Evolutionary conservation across 2,888 invertebrate genomes (phyloP).

Genomic region (Oscheius onirici): DNA sequence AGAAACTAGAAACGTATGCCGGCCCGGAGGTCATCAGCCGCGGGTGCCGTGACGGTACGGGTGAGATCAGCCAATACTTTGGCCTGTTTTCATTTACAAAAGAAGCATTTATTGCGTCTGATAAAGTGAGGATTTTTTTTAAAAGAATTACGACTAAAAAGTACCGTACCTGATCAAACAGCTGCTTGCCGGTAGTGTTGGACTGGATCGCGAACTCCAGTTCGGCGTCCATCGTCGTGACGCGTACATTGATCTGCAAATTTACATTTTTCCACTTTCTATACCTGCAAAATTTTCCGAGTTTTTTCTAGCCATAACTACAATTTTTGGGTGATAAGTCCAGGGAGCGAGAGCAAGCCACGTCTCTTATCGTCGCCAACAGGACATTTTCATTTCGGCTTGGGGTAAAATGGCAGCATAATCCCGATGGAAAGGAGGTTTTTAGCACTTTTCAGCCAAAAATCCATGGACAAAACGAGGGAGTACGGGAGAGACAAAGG

Average conservation of each 20-base stretch:
- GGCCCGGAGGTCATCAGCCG: too few species aligned
- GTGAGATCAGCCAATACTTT: too few species aligned
- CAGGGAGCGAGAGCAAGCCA: constrained; percentile 9
- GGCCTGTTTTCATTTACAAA: too few species aligned
- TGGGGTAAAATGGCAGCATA: neutral
- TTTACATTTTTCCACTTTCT: neutral
- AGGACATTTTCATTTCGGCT: neutral
- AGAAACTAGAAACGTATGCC: too few species aligned
- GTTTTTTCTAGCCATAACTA: too few species aligned
- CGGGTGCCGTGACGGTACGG: too few species aligned
- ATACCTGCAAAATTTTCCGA: too few species aligned
- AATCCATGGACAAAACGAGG: neutral
- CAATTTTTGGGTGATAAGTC: too few species aligned
- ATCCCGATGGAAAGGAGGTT: too few species aligned
- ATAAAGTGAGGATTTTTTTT: too few species aligned
- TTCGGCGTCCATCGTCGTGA: constrained; percentile 99
- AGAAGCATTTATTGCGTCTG: too few species aligned
- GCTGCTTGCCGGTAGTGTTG: constrained; percentile 98
- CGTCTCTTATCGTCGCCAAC: constrained; percentile 13
- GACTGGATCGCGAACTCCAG: constrained; percentile 99
- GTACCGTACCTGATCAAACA: constrained; percentile 87
- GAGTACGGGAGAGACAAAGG: neutral
- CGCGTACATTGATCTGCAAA: constrained; percentile 91
- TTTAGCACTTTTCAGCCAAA: neutral
- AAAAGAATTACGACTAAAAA: neutral